Base-by-base conservation (phyloP, 2,797 vertebrate genomes). In the Hemibagrus guttatus region DNA sequence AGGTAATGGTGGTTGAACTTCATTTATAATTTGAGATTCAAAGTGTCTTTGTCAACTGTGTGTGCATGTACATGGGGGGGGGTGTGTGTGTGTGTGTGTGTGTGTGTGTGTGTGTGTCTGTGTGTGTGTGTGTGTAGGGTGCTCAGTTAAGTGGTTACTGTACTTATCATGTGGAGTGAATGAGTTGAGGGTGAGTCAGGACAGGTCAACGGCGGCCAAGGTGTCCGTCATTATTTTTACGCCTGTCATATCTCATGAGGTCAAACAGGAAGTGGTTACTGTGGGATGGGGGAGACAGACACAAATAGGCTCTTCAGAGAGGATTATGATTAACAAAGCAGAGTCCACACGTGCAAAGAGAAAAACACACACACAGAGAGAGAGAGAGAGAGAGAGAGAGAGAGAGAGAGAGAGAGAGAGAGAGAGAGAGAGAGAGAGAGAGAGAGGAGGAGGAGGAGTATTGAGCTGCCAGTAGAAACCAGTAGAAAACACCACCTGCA, bases 221-320 rank as follows among this genome's bases (percentile, higher is more conserved):
- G 96, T 97, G 97, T 98, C 97, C 96, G 97, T 99, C 98, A 99
- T 99, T 99, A 99, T 99, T 99, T 99, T 99, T 99, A 97, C 97
- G 97, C 98, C 94, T 99, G 98, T 99, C 98, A 88, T 97, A 98
- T 98, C 95, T 95, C 95, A 98, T 99, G 97, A 98, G 96, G 94
- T 94, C 96, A 92, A 93, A 91, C 93, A 95, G 95, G 95, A 97
- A 97, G 96, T 92, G 95, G 96, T 95, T 96, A 96, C 95, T 94
- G 95, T 96, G 93, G 95, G 95, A 96, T 96, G 94, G 96, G 95
- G 97, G 95, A 97, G 97, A 97, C 97, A 98, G 98, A 97, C 96
- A 97, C 96, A 98, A 98, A 95, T 96, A 96, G 95, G 95, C 95
- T 91, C 94, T 93, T 93, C 95, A 94, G 91, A 95, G 93, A 93